Base-by-base conservation (phyloP, 2,113 vertebrate genomes). In the Scytalopus superciliaris region DNA sequence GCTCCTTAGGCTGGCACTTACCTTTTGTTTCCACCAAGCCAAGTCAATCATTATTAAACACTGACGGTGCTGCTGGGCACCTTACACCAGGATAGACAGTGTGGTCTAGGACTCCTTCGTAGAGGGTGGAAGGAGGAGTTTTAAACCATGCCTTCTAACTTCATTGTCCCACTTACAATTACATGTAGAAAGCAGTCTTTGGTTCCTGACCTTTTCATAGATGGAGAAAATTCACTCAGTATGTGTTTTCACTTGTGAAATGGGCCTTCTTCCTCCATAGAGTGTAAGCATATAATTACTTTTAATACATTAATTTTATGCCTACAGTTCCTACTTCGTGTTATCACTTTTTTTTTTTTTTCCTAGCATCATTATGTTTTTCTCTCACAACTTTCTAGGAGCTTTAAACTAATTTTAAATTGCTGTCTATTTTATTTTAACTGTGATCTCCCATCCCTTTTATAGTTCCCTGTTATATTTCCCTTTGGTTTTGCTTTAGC, bases 371-470 rank as follows among this genome's bases (percentile, higher is more conserved):
- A 40, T 73, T 76, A 73, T 69, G 15, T 27, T 89, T 92, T 95
- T 79, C 69, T 73, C n/a, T 11, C 16, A 35, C 52, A 86, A 63
- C 45, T 66, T 95, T 91, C 44, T 42, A 89, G 33, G 87, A 93
- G 42, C 25, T 86, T 80, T 88, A 88, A 91, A 86, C 35, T 69
- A 80, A 73, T 69, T 87, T 91, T 40, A 91, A 95, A 85, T 85
- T 87, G 49, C 50, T 59, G 39, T 78, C 73, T 90, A 74, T 92
- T 91, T 88, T 91, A 79, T 91, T 96, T 91, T 62, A 91, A 68
- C 82, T 93, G 55, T 5, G 2, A 66, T 94, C 53, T 82, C 74
- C 77, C 49, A 72, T 64, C 59, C 39, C 27, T 79, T 83, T 96
- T 94, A 94, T 63, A 80, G 49, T 63, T 82, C 31, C 40, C 53